These are phyloP conservation scores for Camelus dromedarius DNA, from an alignment of 2,113 vertebrate genomes.

Conservation along the genomic window DNA sequence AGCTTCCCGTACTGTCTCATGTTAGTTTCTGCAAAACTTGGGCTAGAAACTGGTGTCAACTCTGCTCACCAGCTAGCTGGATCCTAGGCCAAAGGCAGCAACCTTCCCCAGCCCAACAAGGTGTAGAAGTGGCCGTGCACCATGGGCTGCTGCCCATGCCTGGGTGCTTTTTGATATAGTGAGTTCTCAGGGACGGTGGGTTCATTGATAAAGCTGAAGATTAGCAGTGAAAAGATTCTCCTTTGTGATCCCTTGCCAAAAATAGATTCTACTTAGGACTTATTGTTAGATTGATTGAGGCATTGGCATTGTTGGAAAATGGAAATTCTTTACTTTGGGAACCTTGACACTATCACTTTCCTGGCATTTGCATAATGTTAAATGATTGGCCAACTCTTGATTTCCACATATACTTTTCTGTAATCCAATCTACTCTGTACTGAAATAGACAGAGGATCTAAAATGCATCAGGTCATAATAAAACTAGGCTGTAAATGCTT, in stretches of 20 bases:
- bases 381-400: neutral
- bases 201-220: neutral
- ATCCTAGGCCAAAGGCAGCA: neutral
- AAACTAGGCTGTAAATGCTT: neutral
- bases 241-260: neutral
- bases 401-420: neutral
- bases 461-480: neutral
- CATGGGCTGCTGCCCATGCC: too few species aligned
- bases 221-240: neutral
- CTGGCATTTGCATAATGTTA: neutral
- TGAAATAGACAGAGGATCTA: neutral
- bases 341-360: neutral
- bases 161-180: neutral
- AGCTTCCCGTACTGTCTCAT: conserved; percentile 29
- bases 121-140: neutral
- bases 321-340: conserved; percentile 6
- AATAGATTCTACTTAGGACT: neutral
- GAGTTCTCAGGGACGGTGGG: neutral
- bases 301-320: conserved; percentile 14
- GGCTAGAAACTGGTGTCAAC: neutral
- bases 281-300: neutral
- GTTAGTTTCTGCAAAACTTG: conserved; percentile 29
- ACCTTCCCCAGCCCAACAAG: neutral
- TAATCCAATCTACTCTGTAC: neutral
- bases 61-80: neutral